These are phyloP conservation scores for Teleopsis dalmanni DNA, from an alignment of 1,140 invertebrate genomes.

Conservation along the genomic window DNA sequence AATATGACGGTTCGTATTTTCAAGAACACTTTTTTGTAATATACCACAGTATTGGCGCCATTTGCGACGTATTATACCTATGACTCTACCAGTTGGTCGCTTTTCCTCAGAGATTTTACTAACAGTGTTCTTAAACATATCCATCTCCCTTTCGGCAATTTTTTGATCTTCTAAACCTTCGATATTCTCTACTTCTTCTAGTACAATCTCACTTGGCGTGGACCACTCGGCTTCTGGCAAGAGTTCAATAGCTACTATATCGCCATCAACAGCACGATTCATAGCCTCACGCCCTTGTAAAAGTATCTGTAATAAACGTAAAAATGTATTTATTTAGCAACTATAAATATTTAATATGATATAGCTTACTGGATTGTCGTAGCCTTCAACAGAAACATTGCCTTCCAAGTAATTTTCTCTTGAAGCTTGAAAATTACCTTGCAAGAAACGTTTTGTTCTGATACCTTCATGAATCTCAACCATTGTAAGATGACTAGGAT, in stretches of 20 bases:
- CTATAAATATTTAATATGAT: background rate
- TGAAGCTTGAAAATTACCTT: slow-evolving; percentile 78
- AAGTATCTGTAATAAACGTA: slow-evolving; percentile 57
- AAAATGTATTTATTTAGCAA: background rate
- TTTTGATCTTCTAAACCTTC: slow-evolving; percentile 61
- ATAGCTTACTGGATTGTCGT: slow-evolving; percentile 61
- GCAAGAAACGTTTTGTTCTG: slow-evolving; percentile 66
- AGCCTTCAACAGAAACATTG: slow-evolving; percentile 71
- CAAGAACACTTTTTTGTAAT: slow-evolving; percentile 68
- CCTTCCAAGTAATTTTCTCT: slow-evolving; percentile 93
- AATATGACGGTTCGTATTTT: slow-evolving; percentile 65
- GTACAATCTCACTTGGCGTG: slow-evolving; percentile 72
- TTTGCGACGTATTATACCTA: slow-evolving; percentile 92
- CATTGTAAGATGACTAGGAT: slow-evolving; percentile 77
- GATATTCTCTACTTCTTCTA: slow-evolving; percentile 67
- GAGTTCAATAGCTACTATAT: slow-evolving; percentile 86
- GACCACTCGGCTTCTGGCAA: slow-evolving; percentile 88
- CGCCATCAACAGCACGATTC: slow-evolving; percentile 94
- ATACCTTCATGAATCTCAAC: slow-evolving; percentile 71
- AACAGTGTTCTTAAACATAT: slow-evolving; percentile 9
- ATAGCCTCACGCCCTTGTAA: slow-evolving; percentile 81
- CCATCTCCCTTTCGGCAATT: slow-evolving; percentile 34
- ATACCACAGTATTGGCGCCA: slow-evolving; percentile 97
- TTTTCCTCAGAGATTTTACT: slow-evolving; percentile 42
- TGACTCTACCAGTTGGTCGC: slow-evolving; percentile 75